Percentiles rank a stretch among this genome's conserved stretches.
phyloP scores from a whole-genome alignment of 2,888 invertebrate genomes.

The Drosophila anceps region DNA sequence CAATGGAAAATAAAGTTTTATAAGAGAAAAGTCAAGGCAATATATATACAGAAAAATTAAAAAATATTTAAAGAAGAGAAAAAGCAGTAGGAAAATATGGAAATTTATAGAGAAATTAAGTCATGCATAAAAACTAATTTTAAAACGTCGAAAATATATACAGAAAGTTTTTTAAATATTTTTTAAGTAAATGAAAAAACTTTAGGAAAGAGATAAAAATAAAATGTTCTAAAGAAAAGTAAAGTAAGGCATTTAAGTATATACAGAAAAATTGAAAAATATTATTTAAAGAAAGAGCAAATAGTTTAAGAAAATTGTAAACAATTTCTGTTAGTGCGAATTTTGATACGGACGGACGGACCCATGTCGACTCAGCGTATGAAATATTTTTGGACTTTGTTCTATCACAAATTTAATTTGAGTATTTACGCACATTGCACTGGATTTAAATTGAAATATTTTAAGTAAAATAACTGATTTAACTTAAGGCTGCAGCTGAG shows the following conservation, averaged over 20 bases:
- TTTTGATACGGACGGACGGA: conserved; percentile 2
- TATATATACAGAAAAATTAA: neutral
- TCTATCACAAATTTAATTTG: neutral
- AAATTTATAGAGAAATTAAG: too few relatives aligned
- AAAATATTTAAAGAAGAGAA: neutral
- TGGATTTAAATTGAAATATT: neutral
- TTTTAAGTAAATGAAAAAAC: too few relatives aligned
- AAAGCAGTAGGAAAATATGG: too few relatives aligned
- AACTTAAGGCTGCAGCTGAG: neutral
- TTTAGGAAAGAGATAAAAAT: too few relatives aligned
- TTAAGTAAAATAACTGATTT: neutral
- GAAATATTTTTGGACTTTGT: neutral
- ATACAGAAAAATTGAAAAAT: neutral
- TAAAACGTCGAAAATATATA: neutral
- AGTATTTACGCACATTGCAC: neutral
- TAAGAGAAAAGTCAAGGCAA: neutral
- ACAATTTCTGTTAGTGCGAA: neutral
- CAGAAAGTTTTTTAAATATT: neutral
- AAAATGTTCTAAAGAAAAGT: too few relatives aligned
- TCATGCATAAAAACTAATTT: neutral
- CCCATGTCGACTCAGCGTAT: conserved; percentile 5
- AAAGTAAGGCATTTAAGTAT: too few relatives aligned
- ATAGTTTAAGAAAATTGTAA: too few relatives aligned
- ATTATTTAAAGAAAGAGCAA: neutral
- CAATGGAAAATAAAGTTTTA: too few relatives aligned